Evolutionary conservation across 2,888 invertebrate species (phyloP), one percentile per base, ranked within the genome.

Genomic region (Entomobrya proxima): DNA sequence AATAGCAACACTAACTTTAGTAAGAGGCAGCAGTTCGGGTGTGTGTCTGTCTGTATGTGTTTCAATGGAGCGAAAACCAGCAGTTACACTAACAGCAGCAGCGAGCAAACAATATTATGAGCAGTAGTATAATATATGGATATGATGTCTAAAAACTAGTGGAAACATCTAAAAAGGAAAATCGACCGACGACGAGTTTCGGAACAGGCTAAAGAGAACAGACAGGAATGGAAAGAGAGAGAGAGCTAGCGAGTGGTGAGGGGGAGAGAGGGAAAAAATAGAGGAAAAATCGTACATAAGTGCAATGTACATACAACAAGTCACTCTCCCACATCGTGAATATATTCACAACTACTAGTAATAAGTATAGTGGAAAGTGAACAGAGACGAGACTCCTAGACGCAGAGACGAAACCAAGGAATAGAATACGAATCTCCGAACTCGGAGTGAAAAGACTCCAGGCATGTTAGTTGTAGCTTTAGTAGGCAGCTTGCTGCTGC

Each of bases 151-250:
- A 55, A 76, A 50, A 18, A n/a, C n/a, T n/a, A 67, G 79, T 64
- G 67, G 64, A 58, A 67, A 67, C 47, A 67, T 35, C 64, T 18
- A 61, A 77, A 50, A 79, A 84, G 55, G 67, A 77, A 77, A 84
- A 84, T 84, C 83, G 83, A 84, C 83, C 83, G 83, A 84, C 83
- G 83, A 84, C 83, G 77, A 84, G 44, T 67, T 72, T 74, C 85
- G 79, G 85, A 79, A 69, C 67, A 52, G n/a, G 32, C 85, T 77
- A 75, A n/a, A 64, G 47, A 64, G 64, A 64, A 64, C 21, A 44
- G 50, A 83, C 64, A 58, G 47, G 78, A 64, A 40, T 64, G 35
- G 67, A 30, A 37, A 5, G 74, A 55, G 47, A 24, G 50, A 52
- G 52, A 72, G 74, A 67, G 69, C 55, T 37, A 79, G 69, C 30